Percentiles rank a stretch among this genome's conserved stretches.
These are phyloP conservation scores for Macrosoma leucophasiata DNA, from an alignment of 2,888 invertebrate genomes.

Conservation along the genomic window DNA sequence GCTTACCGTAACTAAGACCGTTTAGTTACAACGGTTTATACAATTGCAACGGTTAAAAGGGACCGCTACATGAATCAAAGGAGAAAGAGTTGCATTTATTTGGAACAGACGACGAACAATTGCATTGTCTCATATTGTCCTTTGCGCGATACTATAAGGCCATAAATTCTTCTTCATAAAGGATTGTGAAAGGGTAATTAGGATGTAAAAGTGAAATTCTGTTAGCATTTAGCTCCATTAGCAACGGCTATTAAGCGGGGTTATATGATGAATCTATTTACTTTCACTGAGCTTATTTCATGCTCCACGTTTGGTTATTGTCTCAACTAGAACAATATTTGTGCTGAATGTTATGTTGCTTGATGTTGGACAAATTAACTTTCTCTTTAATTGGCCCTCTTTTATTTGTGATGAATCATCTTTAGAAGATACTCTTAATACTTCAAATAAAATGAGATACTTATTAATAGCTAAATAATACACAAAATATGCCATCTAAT, in stretches of 20 bases:
- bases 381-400: too few species aligned
- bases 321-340: slow-evolving; percentile 15
- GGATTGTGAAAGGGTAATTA: slow-evolving; percentile 64
- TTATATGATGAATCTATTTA: slow-evolving; percentile 33
- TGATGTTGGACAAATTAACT: slow-evolving; percentile 6
- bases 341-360: slow-evolving; percentile 12
- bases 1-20: slow-evolving; percentile 56
- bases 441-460: too few species aligned
- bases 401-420: too few species aligned
- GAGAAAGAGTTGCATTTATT: slow-evolving; percentile 68
- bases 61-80: slow-evolving; percentile 55
- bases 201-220: slow-evolving; percentile 70
- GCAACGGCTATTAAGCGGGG: slow-evolving; percentile 52
- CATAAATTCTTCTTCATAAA: slow-evolving; percentile 61
- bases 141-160: slow-evolving; percentile 47
- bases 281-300: slow-evolving; percentile 54
- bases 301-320: slow-evolving; percentile 17
- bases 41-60: slow-evolving; percentile 39
- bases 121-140: slow-evolving; percentile 39
- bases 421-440: too few species aligned
- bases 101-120: slow-evolving; percentile 40
- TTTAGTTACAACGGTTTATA: slow-evolving; percentile 44
- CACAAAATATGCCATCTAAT: too few species aligned
- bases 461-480: too few species aligned
- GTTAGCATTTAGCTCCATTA: slow-evolving; percentile 42